Evolutionary conservation across 2,113 vertebrate genomes (phyloP), one percentile per base, ranked within the genome.

Genomic region (Trinectes maculatus): DNA sequence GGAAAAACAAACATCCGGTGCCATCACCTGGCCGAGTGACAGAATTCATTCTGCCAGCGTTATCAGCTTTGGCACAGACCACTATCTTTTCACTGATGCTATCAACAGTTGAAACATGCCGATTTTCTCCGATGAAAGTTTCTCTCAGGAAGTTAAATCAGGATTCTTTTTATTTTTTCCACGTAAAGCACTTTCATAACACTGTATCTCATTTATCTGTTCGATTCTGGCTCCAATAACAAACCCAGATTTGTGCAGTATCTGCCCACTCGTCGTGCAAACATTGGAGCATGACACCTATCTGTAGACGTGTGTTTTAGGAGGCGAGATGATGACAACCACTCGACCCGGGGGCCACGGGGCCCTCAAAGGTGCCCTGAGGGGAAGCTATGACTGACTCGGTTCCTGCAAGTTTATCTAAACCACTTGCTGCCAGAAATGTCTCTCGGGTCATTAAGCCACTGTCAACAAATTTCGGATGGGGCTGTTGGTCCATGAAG

Each of bases 381-480:
- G 72, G 52, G 28, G 3, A 61, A 29, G 36, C 43, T 49, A 19
- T 39, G 34, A 69, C 56, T 82, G 74, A 67, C 76, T 83, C 74
- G 52, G 77, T 86, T 83, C 68, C 62, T 71, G 65, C 33, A 67
- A 42, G 64, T 84, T 87, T 77, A 75, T 86, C 80, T 82, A 68
- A 84, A 65, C 51, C 46, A 33, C 80, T 79, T 36, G 15, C 82
- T 85, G 72, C 60, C 73, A 29, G 77, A 69, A 79, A 74, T 66
- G 62, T 40, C 66, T 71, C 79, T 70, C 40, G 76, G 81, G 85
- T 84, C 75, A 86, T 87, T 90, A 87, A 80, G 59, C 81, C 82
- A 62, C 79, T 84, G 82, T 85, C 88, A 89, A 79, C 81, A 87
- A 73, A n/a, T n/a, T 72, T 83, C 68, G 72, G 64, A 79, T 74